Base-by-base conservation (phyloP, 2,888 invertebrate genomes). In the Andrena marginata region DNA sequence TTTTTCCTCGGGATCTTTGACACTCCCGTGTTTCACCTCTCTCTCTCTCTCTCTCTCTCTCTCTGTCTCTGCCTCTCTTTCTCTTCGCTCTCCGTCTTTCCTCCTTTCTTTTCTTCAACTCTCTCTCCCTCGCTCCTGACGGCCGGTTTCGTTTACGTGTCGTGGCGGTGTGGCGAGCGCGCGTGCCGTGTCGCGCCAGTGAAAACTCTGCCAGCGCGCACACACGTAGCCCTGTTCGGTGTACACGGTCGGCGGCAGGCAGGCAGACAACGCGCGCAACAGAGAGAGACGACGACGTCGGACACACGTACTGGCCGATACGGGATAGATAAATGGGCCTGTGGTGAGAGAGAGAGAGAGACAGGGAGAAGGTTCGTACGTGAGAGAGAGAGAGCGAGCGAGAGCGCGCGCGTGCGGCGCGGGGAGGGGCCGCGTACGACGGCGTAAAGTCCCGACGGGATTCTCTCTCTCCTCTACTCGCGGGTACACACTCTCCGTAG, bases 201-300 rank as follows among this genome's bases (percentile, higher is more conserved):
- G 88, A 88, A 88, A 88, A 87, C 88, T 88, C 83, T 71, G 82
- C 80, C 74, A 67, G 80, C 80, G 80, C 78, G 51, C 84, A 63
- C 54, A 65, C 74, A 74, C 73, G 63, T 84, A 85, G 51, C n/a
- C n/a, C 2, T 7, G 1, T n/a, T 51, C 51, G 20, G 6, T 20
- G n/a, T 51, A 8, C 51, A n/a, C 51, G 42, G 56, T 56, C 10
- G 23, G 10, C 70, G 82, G 59, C 59, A 29, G 85, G 56, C 76
- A 72, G 82, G 59, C 59, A 29, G 85, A 63, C 76, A 72, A 83
- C 77, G 51, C 23, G 56, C 64, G 70, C 82, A 71, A 67, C 62
- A 75, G 78, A 62, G 71, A 65, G 76, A 23, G 54, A 26, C 7
- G 23, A 56, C 56, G 26, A 56, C 23, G 56, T 10, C 23, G 56